phyloP scores from a whole-genome alignment of 2,888 invertebrate genomes.

The Limulus polyphemus region DNA sequence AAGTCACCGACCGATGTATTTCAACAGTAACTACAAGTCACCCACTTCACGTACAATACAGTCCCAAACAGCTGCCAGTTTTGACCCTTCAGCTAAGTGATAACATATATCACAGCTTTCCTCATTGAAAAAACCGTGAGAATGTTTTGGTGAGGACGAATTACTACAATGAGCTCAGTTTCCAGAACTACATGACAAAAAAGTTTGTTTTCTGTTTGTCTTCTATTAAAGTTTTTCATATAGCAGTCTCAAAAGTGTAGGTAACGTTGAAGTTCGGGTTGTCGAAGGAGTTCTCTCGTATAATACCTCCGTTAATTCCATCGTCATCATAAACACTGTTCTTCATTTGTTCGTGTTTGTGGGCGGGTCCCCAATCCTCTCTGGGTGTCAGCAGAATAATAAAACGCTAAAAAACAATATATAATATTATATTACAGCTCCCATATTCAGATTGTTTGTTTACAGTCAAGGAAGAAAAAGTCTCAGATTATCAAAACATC shows the following conservation, averaged over 20 bases:
- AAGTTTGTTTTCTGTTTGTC: neutral
- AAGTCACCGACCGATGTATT: too few relatives aligned
- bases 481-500: too few relatives aligned
- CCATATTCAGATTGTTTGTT: neutral
- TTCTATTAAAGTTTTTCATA: constrained; percentile 18
- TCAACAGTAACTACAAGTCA: too few relatives aligned
- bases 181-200: too few relatives aligned
- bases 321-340: constrained; percentile 17
- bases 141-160: too few relatives aligned
- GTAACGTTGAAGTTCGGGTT: constrained; percentile 27
- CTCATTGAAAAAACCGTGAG: too few relatives aligned
- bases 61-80: too few relatives aligned
- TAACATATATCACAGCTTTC: too few relatives aligned
- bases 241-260: constrained; percentile 27
- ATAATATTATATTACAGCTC: neutral
- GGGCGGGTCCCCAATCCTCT: constrained; percentile 53
- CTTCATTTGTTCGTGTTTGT: constrained; percentile 17
- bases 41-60: too few relatives aligned
- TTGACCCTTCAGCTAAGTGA: too few relatives aligned
- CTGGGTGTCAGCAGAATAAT: constrained; percentile 52
- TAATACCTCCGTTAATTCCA: constrained; percentile 10
- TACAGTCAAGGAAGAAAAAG: too few relatives aligned
- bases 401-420: constrained; percentile 43
- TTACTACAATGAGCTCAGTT: too few relatives aligned
- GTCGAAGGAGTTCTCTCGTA: constrained; percentile 27